Evolutionary conservation across 2,113 vertebrate genomes (phyloP).

Genomic region (Acrocephalus kingi): DNA sequence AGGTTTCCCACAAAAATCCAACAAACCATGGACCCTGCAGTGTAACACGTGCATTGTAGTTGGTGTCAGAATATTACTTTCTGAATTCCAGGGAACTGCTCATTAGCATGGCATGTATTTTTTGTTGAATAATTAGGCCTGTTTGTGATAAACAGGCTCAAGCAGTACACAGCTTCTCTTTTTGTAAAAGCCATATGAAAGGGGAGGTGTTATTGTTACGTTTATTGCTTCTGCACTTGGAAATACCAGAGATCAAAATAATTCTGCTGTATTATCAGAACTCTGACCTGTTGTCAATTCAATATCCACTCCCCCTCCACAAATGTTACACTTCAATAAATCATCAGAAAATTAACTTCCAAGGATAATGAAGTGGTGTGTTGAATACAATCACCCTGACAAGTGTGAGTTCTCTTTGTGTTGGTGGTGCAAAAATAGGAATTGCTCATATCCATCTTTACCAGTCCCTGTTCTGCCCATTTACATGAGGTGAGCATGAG

Average conservation of each 20-base stretch:
- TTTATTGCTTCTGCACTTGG: neutral
- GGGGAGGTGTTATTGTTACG: neutral
- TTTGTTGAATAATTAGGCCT: neutral
- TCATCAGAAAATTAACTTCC: neutral
- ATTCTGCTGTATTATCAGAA: neutral
- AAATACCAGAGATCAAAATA: neutral
- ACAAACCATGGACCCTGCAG: neutral
- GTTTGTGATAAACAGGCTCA: neutral
- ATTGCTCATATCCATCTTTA: neutral
- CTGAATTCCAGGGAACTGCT: neutral
- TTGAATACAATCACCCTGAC: neutral
- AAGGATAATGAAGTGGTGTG: neutral
- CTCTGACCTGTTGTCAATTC: neutral
- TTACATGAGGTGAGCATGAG: accelerated
- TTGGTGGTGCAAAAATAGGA: neutral
- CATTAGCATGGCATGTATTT: neutral
- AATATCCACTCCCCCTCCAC: neutral
- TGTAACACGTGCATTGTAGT: neutral
- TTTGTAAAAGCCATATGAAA: neutral
- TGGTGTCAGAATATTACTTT: neutral
- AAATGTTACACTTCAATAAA: neutral
- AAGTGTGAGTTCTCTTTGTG: neutral
- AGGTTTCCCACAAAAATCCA: neutral
- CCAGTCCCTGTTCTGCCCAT: neutral
- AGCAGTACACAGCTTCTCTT: neutral